Base-by-base conservation (phyloP, 2,888 invertebrate genomes). In the Doris montereyensis region DNA sequence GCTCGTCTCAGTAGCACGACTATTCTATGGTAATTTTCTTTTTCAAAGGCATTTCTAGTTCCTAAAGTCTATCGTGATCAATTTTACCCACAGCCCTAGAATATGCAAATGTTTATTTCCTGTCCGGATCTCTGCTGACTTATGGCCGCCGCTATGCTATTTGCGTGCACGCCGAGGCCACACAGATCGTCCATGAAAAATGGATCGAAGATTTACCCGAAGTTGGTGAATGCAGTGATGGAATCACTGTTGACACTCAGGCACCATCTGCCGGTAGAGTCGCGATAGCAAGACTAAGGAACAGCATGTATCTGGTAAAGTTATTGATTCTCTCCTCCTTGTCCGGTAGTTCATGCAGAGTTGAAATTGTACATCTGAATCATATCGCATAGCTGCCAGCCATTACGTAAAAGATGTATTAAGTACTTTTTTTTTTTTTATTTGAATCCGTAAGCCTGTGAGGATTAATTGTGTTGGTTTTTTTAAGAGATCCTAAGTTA, bases 211-310 rank as follows among this genome's bases (percentile, higher is more conserved):
- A 80, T 24, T 77, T 86, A 5, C 75, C 74, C 10, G 85, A 78
- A n/a, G 68, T 86, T 2, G 79, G 68, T 26, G 81, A 73, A 13
- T 87, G 87, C 77, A 84, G 84, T 62, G 85, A 86, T 79, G 87
- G 87, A 13, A 77, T 87, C 24, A 85, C 85, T 32, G 78, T 86
- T 3, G 86, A 86, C 77, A 70, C 82, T 10, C 83, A 83, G 17
- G 81, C 83, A 34, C 86, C 86, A 0, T 75, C 34, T 8, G 67
- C 78, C 24, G 83, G 82, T 10, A 35, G 76, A n/a, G 83, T 84
- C 17, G 81, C 81, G 82, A 80, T 85, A 17, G 82, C 81, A 1
- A 77, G 73, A 10, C 76, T 75, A 0, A 70, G 32, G 1, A 32
- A 68, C 17, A 21, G 32, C 28, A 24, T 30, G 13, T 75, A 67